A percentile compares a stretch with the other conserved stretches of the same genome.
Conservation (phyloP, 2,888 invertebrate genomes). For the Koerneria pararmatus region DNA sequence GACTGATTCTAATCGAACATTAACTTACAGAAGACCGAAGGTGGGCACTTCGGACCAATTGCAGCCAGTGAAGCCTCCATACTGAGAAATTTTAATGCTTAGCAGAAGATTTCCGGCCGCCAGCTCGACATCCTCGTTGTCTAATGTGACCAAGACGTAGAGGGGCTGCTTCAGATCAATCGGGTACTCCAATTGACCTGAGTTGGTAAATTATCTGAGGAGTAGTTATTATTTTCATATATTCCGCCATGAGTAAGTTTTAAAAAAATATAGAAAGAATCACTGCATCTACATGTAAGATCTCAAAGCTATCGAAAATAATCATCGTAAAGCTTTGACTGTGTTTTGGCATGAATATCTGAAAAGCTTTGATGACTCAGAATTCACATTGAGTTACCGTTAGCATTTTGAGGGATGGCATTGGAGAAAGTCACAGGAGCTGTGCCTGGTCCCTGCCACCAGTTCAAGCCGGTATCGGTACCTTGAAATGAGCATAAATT, state of each 20-base stretch:
- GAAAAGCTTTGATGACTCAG: no score
- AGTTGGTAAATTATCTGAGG: no score
- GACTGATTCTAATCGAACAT: no score
- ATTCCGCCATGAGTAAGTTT: no score
- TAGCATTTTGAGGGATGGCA: no score
- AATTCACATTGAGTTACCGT: no score
- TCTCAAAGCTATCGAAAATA: background rate
- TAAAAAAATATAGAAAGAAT: no score
- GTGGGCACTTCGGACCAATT: constrained; percentile 15
- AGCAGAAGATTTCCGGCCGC: background rate
- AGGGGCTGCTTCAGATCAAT: constrained; percentile 12
- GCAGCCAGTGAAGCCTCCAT: constrained; percentile 11
- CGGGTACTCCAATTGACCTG: constrained; percentile 10
- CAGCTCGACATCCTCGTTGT: constrained; percentile 15
- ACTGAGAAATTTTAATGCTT: constrained; percentile 14
- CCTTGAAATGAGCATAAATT: no score
- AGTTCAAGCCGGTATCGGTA: constrained; percentile 5
- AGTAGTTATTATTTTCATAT: no score
- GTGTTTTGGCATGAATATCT: no score
- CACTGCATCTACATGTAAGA: no score
- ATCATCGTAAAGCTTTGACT: background rate
- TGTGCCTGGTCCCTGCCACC: constrained; percentile 12
- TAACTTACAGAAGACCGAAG: constrained; percentile 17
- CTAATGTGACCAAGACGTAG: background rate
- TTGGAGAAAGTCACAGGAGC: background rate